Evolutionary conservation across 35 echinoderm and acorn worm species (phyloP).

Genomic region (Stichopus chloronotus): DNA sequence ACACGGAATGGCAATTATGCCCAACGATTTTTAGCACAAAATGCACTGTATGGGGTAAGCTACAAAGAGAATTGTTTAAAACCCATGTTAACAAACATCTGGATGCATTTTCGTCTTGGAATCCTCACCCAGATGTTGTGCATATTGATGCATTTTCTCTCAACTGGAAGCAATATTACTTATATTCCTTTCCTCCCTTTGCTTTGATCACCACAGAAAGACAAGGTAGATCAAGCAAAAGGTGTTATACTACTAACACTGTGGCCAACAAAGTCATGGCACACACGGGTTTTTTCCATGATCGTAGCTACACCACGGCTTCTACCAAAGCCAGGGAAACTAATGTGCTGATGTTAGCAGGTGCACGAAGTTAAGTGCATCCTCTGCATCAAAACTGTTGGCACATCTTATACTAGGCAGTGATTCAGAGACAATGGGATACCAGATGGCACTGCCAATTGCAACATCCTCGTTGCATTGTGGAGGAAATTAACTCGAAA

Average conservation of each 20-base stretch:
- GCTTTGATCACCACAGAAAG: conserved; percentile 49
- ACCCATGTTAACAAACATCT: background rate
- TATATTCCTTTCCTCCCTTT: conserved; percentile 54
- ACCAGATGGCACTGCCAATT: conserved; percentile 9
- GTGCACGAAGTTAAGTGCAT: background rate
- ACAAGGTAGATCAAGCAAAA: background rate
- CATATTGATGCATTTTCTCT: background rate
- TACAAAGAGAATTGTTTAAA: conserved; percentile 28
- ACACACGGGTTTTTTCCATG: conserved; percentile 5
- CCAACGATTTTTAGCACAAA: background rate
- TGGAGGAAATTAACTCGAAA: conserved; percentile 62
- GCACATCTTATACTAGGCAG: conserved; percentile 33
- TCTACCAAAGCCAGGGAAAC: background rate
- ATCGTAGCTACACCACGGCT: conserved; percentile 49
- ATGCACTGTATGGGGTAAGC: background rate
- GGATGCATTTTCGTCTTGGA: background rate
- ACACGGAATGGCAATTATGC: too few relatives aligned
- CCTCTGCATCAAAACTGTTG: conserved; percentile 13
- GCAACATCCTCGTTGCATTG: conserved; percentile 48
- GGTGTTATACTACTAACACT: conserved; percentile 17
- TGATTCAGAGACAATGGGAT: conserved; percentile 29
- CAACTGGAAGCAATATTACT: background rate
- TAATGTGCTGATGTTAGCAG: background rate
- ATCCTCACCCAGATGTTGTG: conserved; percentile 3
- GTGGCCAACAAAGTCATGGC: conserved; percentile 50